Conservation (phyloP, 2,888 invertebrate genomes). For the Octonoba sinensis region DNA sequence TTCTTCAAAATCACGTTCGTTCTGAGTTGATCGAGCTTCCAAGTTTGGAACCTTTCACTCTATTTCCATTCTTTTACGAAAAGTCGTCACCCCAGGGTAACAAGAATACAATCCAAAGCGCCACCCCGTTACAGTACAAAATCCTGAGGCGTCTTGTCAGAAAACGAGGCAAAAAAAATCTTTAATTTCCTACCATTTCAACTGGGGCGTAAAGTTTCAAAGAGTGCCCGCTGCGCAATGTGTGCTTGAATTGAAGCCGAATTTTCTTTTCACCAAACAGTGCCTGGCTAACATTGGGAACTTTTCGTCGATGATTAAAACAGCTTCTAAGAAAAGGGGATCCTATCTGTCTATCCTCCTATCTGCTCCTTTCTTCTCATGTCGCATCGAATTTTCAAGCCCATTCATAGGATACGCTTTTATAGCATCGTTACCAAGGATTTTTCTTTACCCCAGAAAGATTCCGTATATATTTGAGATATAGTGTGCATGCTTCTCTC, state of each 20-base stretch:
- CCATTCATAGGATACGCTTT: constrained; percentile 50
- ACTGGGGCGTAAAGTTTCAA: constrained; percentile 53
- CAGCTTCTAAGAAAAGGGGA: constrained; percentile 27
- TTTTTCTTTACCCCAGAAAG: constrained; percentile 10
- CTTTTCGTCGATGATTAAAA: constrained; percentile 51
- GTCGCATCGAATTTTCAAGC: constrained; percentile 36
- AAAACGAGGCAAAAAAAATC: constrained; percentile 12
- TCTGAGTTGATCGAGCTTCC: too few relatives aligned
- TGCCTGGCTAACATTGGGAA: constrained; percentile 30
- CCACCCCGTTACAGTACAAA: background rate
- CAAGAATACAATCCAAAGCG: background rate
- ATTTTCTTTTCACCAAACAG: constrained; percentile 45
- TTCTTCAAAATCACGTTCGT: too few relatives aligned
- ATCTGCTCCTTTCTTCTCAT: constrained; percentile 13
- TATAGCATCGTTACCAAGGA: constrained; percentile 18
- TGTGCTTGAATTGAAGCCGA: constrained; percentile 24
- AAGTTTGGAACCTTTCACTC: too few relatives aligned
- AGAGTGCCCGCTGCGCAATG: constrained; percentile 18
- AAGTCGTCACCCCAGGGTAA: too few relatives aligned
- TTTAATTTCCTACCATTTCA: constrained; percentile 47
- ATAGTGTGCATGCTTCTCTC: constrained; percentile 16
- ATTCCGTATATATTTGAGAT: background rate
- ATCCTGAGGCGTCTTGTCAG: background rate
- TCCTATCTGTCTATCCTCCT: constrained; percentile 38
- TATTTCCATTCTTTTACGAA: too few relatives aligned